A percentile compares a stretch with the other conserved stretches of the same genome.
Conservation (phyloP, 1,140 invertebrate species). For the Hestina assimilis region DNA sequence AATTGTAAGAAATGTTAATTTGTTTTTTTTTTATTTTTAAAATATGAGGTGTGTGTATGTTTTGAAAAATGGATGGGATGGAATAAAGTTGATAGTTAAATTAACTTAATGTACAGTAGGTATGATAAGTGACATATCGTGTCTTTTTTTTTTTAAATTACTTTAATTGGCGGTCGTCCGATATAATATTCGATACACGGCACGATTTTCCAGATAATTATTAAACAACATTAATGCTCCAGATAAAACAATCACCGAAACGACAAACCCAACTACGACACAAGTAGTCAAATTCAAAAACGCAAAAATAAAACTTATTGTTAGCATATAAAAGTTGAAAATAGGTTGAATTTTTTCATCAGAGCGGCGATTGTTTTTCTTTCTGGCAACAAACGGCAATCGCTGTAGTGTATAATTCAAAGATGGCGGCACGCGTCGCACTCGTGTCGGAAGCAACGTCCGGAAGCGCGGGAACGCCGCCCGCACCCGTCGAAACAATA, state of each 20-base stretch:
- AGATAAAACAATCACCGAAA: slow-evolving; percentile 64
- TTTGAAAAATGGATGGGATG: too few relatives aligned
- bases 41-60: too few relatives aligned
- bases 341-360: neutral
- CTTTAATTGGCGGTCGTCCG: slow-evolving; percentile 35
- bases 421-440: slow-evolving; percentile 72
- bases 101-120: too few relatives aligned
- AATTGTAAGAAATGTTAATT: too few relatives aligned
- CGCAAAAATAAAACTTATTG: slow-evolving; percentile 14
- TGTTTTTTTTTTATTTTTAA: too few relatives aligned
- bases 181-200: slow-evolving; percentile 46
- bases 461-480: slow-evolving; percentile 65
- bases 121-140: slow-evolving; percentile 25
- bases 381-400: slow-evolving; percentile 50
- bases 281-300: neutral
- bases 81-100: neutral
- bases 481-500: slow-evolving; percentile 67
- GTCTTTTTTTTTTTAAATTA: slow-evolving; percentile 58
- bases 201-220: slow-evolving; percentile 62
- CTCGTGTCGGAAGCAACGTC: slow-evolving; percentile 66
- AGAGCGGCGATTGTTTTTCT: slow-evolving; percentile 43
- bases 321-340: slow-evolving; percentile 15
- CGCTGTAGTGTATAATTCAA: slow-evolving; percentile 65
- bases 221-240: slow-evolving; percentile 66
- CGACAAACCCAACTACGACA: slow-evolving; percentile 12